phyloP scores from a whole-genome alignment of 92 coral and sea anemone species.

The Metridium senile region DNA sequence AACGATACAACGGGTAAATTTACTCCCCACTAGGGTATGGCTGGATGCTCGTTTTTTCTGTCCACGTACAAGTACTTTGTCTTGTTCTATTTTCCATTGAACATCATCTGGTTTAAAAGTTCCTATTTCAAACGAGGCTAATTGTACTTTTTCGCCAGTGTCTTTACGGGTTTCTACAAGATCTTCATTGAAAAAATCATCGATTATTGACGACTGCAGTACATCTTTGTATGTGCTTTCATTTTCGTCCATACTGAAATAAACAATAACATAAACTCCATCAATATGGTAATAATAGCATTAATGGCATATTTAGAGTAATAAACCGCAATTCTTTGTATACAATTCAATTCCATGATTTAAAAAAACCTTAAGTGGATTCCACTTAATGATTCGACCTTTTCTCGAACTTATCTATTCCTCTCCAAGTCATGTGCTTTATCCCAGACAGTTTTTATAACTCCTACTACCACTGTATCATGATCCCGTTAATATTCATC shows the following conservation, averaged over 20 bases:
- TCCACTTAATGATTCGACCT: conserved; percentile 3
- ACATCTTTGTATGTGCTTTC: conserved; percentile 10
- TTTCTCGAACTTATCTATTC: neutral
- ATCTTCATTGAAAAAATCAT: conserved; percentile 40
- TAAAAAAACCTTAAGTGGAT: neutral
- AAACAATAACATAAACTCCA: too few relatives aligned
- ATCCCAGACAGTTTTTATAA: too few relatives aligned
- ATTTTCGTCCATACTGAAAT: conserved; percentile 27
- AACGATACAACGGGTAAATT: conserved; percentile 50
- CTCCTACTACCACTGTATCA: too few relatives aligned
- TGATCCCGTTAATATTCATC: neutral
- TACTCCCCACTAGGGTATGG: conserved; percentile 42
- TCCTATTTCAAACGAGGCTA: conserved; percentile 59
- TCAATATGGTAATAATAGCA: neutral
- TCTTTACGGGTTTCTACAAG: neutral
- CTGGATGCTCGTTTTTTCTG: conserved; percentile 16
- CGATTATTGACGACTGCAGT: conserved; percentile 10
- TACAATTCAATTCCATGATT: neutral
- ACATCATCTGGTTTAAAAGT: conserved; percentile 54
- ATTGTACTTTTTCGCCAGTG: conserved; percentile 27
- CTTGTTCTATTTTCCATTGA: conserved; percentile 48
- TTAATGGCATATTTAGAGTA: too few relatives aligned
- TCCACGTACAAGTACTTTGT: conserved; percentile 48
- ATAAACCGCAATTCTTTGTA: neutral
- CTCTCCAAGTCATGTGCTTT: neutral